Percentiles rank a stretch among this genome's conserved stretches.
These are phyloP conservation scores for Melieria omissa DNA, from an alignment of 2,888 invertebrate genomes.

Conservation along the genomic window DNA sequence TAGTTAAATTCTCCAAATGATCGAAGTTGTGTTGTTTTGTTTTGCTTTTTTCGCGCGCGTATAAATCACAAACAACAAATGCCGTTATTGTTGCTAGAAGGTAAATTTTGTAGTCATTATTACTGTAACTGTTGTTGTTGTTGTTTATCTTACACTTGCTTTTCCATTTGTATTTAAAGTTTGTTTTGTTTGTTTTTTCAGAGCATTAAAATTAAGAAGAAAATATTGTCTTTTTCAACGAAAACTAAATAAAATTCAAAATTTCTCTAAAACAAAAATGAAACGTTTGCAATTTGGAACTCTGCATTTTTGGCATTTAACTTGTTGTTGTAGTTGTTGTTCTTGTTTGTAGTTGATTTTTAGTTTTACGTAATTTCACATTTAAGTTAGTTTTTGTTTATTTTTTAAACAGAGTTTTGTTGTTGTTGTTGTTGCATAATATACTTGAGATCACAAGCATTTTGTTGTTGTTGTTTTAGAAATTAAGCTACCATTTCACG, in stretches of 20 bases:
- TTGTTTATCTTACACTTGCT: background rate
- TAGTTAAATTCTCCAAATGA: too few relatives aligned
- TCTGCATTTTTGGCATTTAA: slow-evolving; percentile 46
- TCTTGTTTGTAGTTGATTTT: slow-evolving; percentile 38
- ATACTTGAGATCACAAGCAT: slow-evolving; percentile 65
- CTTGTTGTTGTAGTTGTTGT: slow-evolving; percentile 51
- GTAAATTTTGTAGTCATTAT: too few relatives aligned
- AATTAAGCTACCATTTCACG: slow-evolving; percentile 14
- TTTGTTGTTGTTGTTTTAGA: slow-evolving; percentile 44
- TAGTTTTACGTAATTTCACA: slow-evolving; percentile 32
- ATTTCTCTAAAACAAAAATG: slow-evolving; percentile 3
- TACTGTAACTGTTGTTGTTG: background rate
- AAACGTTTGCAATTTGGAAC: slow-evolving; percentile 42
- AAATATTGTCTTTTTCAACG: background rate
- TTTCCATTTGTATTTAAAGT: slow-evolving; percentile 3
- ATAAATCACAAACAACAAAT: too few relatives aligned
- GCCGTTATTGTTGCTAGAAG: too few relatives aligned
- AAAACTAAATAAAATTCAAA: background rate
- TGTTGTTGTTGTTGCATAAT: slow-evolving; percentile 55
- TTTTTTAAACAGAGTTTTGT: slow-evolving; percentile 41
- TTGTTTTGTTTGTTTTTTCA: background rate
- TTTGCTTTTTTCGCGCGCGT: too few relatives aligned
- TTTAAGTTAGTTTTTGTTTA: slow-evolving; percentile 44
- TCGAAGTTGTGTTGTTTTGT: too few relatives aligned
- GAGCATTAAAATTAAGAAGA: background rate